phyloP scores from a whole-genome alignment of 2,888 invertebrate genomes.

The Horisme vitalbata region DNA sequence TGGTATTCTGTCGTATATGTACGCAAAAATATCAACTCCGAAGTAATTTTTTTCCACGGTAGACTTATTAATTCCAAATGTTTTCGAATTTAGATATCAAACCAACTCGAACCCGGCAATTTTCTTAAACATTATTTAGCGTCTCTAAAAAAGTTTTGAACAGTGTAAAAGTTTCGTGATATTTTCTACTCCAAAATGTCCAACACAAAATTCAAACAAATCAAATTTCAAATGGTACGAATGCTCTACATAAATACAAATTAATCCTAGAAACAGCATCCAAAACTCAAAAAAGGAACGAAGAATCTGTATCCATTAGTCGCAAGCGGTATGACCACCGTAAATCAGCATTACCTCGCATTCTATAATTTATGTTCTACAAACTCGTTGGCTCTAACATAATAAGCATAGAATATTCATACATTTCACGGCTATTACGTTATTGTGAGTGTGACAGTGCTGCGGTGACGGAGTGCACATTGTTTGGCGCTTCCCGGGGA shows the following conservation, averaged over 20 bases:
- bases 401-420: slow-evolving; percentile 47
- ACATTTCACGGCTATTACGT: slow-evolving; percentile 43
- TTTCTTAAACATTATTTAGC: neutral
- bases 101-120: too few relatives aligned
- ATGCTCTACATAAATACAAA: neutral
- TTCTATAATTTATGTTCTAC: slow-evolving; percentile 39
- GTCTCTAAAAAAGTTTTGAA: too few relatives aligned
- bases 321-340: slow-evolving; percentile 20
- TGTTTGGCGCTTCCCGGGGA: slow-evolving; percentile 39
- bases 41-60: too few relatives aligned
- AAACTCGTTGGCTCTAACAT: slow-evolving; percentile 31
- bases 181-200: too few relatives aligned
- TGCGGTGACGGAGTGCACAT: slow-evolving; percentile 40
- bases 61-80: too few relatives aligned
- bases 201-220: too few relatives aligned
- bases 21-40: too few relatives aligned
- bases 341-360: slow-evolving; percentile 36
- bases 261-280: slow-evolving; percentile 2
- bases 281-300: slow-evolving; percentile 9
- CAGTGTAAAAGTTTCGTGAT: too few relatives aligned
- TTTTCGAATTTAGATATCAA: too few relatives aligned
- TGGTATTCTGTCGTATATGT: neutral
- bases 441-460: slow-evolving; percentile 37
- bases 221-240: too few relatives aligned
- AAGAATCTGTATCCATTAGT: slow-evolving; percentile 17